Evolutionary conservation across 2,888 invertebrate species (phyloP), one percentile per base, ranked within the genome.

Genomic region (Coenonympha glycerion): DNA sequence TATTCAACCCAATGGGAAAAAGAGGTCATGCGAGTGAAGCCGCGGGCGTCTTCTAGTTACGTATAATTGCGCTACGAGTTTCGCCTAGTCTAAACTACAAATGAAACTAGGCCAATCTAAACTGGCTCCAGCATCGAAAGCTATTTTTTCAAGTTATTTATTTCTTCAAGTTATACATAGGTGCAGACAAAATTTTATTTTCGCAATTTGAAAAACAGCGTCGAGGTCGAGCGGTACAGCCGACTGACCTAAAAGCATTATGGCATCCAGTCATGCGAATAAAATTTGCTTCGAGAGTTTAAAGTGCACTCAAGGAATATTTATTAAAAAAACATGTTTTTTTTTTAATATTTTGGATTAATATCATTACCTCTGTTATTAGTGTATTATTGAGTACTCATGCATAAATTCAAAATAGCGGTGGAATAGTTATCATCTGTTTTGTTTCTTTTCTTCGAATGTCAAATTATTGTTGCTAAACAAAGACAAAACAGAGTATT

Each of bases 191-290:
- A 41, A 37, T 41, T n/a, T 48, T 47, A 52, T 47, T 46, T 55
- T 37, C 21, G 28, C 19, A 36, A 39, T 52, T 49, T 36, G 31
- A 46, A 55, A 33, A 49, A 26, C 33, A 16, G 22, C 16, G 37
- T 21, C 33, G 50, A 47, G 55, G 52, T 52, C 55, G 30, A 52
- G 52, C 13, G 39, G 34, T 45, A 34, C 24, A 45, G 24, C 34
- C 47, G 47, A 31, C 44, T 52, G 55, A 52, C 52, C 52, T 52
- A 52, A 55, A 49, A 53, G 40, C 52, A 21, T 52, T 49, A 53
- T 53, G 39, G 47, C 24, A 39, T 33, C 52, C 47, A 47, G 47
- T 52, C 55, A 53, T 49, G 55, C 53, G 47, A 55, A 53, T 45
- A 45, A 44, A 49, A 47, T 49, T 53, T 28, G 49, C 44, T 49